A percentile compares a stretch with the other conserved stretches of the same genome.
These are phyloP conservation scores for Columba guinea DNA, from an alignment of 2,797 vertebrate genomes.

Conservation along the genomic window DNA sequence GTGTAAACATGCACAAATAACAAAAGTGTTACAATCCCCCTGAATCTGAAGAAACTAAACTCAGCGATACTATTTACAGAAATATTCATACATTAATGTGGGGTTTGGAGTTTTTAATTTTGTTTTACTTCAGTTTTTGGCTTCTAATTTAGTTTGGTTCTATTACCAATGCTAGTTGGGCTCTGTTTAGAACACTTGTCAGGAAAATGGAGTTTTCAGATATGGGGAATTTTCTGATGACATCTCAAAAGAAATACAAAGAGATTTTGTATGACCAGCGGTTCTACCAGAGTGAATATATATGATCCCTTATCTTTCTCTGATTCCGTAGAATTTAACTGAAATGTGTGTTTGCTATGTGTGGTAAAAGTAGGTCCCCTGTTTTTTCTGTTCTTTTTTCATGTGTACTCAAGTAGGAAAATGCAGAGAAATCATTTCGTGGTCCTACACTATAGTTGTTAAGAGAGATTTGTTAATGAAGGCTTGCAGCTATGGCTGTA, in stretches of 20 bases:
- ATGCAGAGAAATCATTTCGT: slow-evolving; percentile 12
- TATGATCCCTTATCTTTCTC: slow-evolving; percentile 5
- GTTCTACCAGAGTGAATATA: slow-evolving; percentile 16
- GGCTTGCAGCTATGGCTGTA: slow-evolving; percentile 29
- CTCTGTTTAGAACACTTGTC: slow-evolving; percentile 15
- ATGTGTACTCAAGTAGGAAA: slow-evolving; percentile 23
- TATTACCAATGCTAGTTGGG: slow-evolving; percentile 17
- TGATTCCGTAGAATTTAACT: neutral
- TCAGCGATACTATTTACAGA: slow-evolving; percentile 8
- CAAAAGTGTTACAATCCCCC: slow-evolving; percentile 8
- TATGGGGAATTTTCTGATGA: neutral
- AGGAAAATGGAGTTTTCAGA: slow-evolving; percentile 13
- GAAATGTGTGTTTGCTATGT: slow-evolving; percentile 58
- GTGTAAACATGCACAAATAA: slow-evolving; percentile 46
- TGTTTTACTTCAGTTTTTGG: neutral
- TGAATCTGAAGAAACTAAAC: neutral
- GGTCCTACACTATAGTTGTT: neutral
- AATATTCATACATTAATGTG: slow-evolving; percentile 9
- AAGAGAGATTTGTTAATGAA: slow-evolving; percentile 1
- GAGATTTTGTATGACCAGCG: slow-evolving; percentile 27
- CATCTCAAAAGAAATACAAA: slow-evolving; percentile 2
- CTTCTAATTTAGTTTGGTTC: slow-evolving; percentile 2
- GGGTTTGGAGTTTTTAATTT: neutral
- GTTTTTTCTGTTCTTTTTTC: neutral
- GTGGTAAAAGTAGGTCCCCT: slow-evolving; percentile 53